Conservation (phyloP, 2,797 vertebrate genomes). For the Notamacropus eugenii region DNA sequence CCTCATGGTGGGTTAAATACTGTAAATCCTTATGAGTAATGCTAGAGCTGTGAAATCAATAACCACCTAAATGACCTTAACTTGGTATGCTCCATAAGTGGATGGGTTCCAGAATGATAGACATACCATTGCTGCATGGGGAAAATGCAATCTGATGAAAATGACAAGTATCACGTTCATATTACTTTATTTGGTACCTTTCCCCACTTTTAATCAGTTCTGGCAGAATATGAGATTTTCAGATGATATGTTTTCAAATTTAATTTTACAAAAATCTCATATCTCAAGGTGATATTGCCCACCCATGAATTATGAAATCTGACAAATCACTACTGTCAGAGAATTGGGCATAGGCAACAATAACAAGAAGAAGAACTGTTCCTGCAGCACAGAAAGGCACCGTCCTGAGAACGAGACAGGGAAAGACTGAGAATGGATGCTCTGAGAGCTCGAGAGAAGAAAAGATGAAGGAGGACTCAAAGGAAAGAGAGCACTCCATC, state of each 20-base stretch:
- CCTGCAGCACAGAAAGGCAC: background rate
- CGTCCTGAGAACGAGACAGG: background rate
- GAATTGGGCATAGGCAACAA: slow-evolving; percentile 35
- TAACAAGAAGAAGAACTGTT: background rate
- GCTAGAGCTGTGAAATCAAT: slow-evolving; percentile 71
- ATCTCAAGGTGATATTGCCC: slow-evolving; percentile 59
- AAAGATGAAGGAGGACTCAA: background rate
- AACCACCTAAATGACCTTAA: slow-evolving; percentile 72
- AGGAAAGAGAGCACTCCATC: background rate
- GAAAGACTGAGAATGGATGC: background rate
- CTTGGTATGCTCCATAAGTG: slow-evolving; percentile 53
- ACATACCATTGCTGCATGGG: slow-evolving; percentile 2
- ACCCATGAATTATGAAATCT: slow-evolving; percentile 58
- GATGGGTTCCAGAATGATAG: slow-evolving; percentile 69
- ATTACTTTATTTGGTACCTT: slow-evolving; percentile 53
- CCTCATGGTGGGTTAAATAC: slow-evolving; percentile 76
- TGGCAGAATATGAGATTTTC: slow-evolving; percentile 62
- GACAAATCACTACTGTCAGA: background rate
- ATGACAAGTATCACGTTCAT: slow-evolving; percentile 56
- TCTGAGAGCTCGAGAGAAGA: fast-evolving
- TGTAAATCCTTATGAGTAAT: slow-evolving; percentile 75
- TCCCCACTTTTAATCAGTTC: slow-evolving; percentile 70
- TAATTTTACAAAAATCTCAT: slow-evolving; percentile 64
- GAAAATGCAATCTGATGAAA: slow-evolving; percentile 71
- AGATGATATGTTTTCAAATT: slow-evolving; percentile 60